Base-by-base conservation (phyloP, 2,797 vertebrate genomes). In the Meda fulgida region DNA sequence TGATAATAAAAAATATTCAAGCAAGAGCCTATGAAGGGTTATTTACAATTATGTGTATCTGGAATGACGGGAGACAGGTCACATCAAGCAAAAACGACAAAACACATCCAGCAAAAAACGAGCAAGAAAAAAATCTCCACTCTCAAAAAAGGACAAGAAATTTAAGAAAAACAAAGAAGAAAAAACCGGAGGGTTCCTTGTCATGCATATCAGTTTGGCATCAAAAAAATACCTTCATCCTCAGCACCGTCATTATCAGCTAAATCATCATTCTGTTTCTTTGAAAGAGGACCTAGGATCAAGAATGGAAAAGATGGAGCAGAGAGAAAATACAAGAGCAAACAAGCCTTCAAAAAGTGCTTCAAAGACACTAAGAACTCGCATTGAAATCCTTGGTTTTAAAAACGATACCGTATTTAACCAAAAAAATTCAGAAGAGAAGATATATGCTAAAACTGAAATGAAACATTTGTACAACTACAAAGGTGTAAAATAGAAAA, bases 211-310 rank as follows among this genome's bases (percentile, higher is more conserved):
- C 96, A 96, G 93, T 96, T 98, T 97, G 96, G 96, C 94, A 94
- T 95, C 94, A 88, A 90, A 88, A 88, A 98, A 98, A 99, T 99
- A 99, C 98, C 98, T 99, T 99, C 97, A 92, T 99, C 98, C 94
- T 99, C 98, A 94, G 97, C 96, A 97, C 97, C 97, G 95, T 98
- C 98, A 98, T 96, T 99, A 98, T 98, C 98, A 97, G 96, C 96
- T 99, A 99, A 98, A 98, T 97, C 98, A 99, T 99, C 98, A 97
- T 96, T 97, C 96, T 99, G 97, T 99, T 99, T 99, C 98, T 99
- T 99, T 99, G 98, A 97, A 97, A 99, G 97, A 96, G 98, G 98
- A 99, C 98, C 98, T 99, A 99, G 96, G 97, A 99, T 98, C 96
- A 97, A 99, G 96, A 99, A 97, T 87, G 97, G 93, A 98, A 95